Percentiles rank a stretch among this genome's conserved stretches.
Evolutionary conservation across 2,797 vertebrate species (phyloP).

Genomic region (Crenichthys baileyi): DNA sequence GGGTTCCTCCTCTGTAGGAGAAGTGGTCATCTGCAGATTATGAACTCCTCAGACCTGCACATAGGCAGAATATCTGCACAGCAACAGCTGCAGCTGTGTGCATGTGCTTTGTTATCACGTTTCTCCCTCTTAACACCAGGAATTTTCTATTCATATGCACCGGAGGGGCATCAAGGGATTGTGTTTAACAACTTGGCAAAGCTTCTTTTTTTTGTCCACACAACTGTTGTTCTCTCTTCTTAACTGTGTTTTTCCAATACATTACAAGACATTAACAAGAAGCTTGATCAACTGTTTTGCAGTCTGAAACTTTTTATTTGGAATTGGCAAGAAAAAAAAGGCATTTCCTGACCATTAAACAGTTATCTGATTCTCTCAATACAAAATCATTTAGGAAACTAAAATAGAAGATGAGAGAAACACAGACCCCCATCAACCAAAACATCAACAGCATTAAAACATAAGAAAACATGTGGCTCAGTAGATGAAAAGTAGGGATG

Average conservation of each 20-base stretch:
- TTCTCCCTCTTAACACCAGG: conserved; percentile 10
- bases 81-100: conserved; percentile 28
- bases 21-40: conserved; percentile 44
- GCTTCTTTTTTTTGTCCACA: not conserved
- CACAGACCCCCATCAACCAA: not conserved
- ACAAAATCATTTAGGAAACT: not conserved
- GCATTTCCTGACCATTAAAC: not conserved
- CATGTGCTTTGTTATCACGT: conserved; percentile 7
- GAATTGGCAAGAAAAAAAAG: too few relatives aligned
- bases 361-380: not conserved
- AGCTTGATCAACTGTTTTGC: too few relatives aligned
- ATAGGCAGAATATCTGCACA: conserved; percentile 12
- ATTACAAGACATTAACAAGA: too few relatives aligned
- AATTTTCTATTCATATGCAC: conserved; percentile 2
- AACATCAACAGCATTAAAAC: too few relatives aligned
- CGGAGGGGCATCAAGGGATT: not conserved
- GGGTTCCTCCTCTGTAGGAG: conserved; percentile 21
- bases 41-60: conserved; percentile 41
- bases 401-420: not conserved
- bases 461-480: too few relatives aligned
- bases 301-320: too few relatives aligned
- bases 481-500: too few relatives aligned
- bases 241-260: not conserved
- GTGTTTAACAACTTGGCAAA: conserved; percentile 9
- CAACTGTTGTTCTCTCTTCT: not conserved